These are phyloP conservation scores for Typhlomys cinereus DNA, from an alignment of 2,113 vertebrate genomes.

Conservation along the genomic window DNA sequence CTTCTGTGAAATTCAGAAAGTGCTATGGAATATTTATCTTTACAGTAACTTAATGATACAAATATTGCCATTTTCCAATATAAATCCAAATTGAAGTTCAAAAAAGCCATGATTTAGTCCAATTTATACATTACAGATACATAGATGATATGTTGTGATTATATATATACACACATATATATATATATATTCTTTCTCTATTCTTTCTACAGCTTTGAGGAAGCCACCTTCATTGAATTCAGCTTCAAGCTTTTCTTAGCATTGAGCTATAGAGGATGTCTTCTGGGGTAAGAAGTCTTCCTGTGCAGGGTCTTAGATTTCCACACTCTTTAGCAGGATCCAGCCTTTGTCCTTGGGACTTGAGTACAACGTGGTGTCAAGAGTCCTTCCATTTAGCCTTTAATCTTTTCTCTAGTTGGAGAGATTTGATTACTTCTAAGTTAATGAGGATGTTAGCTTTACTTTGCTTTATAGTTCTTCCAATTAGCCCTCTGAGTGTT, in stretches of 20 bases:
- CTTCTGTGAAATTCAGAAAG: not conserved
- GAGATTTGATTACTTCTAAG: conserved; percentile 66
- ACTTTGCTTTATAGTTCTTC: conserved; percentile 71
- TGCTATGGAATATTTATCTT: not conserved
- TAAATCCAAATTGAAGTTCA: not conserved
- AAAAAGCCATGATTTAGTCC: not conserved
- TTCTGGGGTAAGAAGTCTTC: not conserved
- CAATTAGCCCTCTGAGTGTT: conserved; percentile 60
- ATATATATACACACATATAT: not conserved
- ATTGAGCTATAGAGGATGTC: not conserved
- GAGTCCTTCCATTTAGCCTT: conserved; percentile 42
- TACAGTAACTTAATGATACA: not conserved
- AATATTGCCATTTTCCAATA: not conserved
- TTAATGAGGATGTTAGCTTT: conserved; percentile 67
- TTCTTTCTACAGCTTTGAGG: not conserved
- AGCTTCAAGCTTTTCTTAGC: not conserved
- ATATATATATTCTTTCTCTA: not conserved
- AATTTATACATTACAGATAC: not conserved
- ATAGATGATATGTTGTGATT: not conserved
- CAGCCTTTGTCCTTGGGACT: not conserved
- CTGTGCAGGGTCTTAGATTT: not conserved
- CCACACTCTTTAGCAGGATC: not conserved
- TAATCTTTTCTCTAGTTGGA: conserved; percentile 60
- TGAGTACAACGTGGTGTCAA: not conserved
- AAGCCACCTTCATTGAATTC: not conserved